Evolutionary conservation across 2,797 vertebrate species (phyloP), one percentile per base, ranked within the genome.

Genomic region (Acanthurus lineatus): DNA sequence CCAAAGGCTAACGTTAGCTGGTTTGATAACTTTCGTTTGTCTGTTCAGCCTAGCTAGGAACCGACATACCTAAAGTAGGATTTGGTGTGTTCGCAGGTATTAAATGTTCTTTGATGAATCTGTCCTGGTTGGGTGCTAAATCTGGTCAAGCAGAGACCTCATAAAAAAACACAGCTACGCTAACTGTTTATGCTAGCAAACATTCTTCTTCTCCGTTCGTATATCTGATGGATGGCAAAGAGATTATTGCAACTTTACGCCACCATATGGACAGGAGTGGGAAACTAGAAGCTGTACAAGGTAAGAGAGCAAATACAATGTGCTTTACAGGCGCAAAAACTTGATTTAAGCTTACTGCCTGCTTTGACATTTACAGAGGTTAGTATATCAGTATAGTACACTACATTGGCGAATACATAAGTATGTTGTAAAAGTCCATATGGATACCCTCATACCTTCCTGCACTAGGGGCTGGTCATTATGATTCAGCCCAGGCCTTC

Each of bases 131-230:
- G 57, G 19, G 53, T 63, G 71, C 44, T 68, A 54, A 49, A 61
- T 64, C 16, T 54, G 12, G 11, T 64, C 51, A 57, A 45, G 62
- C 52, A 71, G 49, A 79, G n/a, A 66, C 42, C 81, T 69, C 10
- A 32, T 28, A 10, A 64, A 47, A 47, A 63, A 32, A 32, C 25
- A 76, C 44, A 48, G 57, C 64, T 45, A 79, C 45, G 77, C 38
- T 88, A 86, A 58, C 71, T 85, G 76, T 75, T 83, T 74, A 49
- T 76, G 88, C 90, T 85, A 81, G 68, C 56, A 81, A 45, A 70
- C 60, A 56, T 25, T 66, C 2, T 64, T 84, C 79, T 77, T 78
- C 74, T 40, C 10, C 25, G 44, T 32, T 2, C 6, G 35, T n/a
- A 32, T 53, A 5, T 64, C 9, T 2, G 9, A 19, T 12, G 19